phyloP scores from a whole-genome alignment of 1,140 invertebrate genomes.

The Cecropterus lyciades region DNA sequence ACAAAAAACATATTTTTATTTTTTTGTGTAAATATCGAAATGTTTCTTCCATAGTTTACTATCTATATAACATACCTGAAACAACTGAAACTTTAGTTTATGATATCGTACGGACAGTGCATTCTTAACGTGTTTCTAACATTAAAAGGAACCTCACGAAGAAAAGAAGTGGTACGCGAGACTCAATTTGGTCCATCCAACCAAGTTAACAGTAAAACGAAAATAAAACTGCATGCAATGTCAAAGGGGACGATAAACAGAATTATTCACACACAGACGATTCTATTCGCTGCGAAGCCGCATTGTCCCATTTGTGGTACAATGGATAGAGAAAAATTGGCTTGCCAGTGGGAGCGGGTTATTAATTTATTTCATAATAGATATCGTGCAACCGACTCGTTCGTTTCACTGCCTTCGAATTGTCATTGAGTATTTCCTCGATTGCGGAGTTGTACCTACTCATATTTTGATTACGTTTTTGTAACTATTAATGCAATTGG shows the following conservation, averaged over 20 bases:
- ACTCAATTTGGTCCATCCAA: neutral
- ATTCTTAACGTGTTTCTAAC: too few species aligned
- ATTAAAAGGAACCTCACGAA: too few species aligned
- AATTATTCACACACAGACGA: conserved; percentile 16
- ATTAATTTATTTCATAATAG: conserved; percentile 65
- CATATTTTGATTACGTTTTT: neutral
- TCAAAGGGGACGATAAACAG: conserved; percentile 10
- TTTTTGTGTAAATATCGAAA: too few species aligned
- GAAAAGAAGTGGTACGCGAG: too few species aligned
- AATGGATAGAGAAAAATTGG: conserved; percentile 66
- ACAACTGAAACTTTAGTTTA: too few species aligned
- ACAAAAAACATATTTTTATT: too few species aligned
- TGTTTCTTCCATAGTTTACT: too few species aligned
- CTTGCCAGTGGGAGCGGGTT: conserved; percentile 44
- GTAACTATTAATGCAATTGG: neutral
- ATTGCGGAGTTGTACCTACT: neutral
- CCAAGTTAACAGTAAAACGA: neutral
- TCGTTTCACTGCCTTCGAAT: conserved; percentile 27
- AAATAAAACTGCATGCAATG: conserved; percentile 9
- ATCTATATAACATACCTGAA: too few species aligned
- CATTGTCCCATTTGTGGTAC: conserved; percentile 38
- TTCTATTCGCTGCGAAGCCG: conserved; percentile 14
- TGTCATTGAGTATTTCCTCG: conserved; percentile 22
- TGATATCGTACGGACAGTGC: too few species aligned
- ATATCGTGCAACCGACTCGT: conserved; percentile 33